Evolutionary conservation across 2,888 invertebrate species (phyloP).

Genomic region (Trichogramma evanescens): DNA sequence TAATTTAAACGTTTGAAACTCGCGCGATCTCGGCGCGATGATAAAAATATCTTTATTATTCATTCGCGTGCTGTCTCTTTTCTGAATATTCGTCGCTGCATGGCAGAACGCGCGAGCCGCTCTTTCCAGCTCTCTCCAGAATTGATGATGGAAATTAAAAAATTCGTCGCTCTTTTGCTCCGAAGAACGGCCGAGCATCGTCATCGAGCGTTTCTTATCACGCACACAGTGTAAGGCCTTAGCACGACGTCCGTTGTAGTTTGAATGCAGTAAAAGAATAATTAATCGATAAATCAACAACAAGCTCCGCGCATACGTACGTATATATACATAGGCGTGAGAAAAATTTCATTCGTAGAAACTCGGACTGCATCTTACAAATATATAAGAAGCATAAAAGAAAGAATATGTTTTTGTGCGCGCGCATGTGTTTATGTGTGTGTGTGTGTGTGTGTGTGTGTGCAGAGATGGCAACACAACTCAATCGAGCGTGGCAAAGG

Average conservation of each 20-base stretch:
- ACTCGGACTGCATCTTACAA: no score
- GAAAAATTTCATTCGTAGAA: background rate
- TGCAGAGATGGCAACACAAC: no score
- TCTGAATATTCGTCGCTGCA: background rate
- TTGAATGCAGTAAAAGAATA: constrained; percentile 8
- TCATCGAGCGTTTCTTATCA: background rate
- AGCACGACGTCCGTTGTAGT: background rate
- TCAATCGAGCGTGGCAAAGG: no score
- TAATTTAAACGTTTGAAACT: constrained; percentile 2
- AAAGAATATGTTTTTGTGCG: no score
- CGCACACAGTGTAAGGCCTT: background rate
- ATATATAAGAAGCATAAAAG: no score
- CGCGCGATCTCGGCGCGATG: constrained; percentile 4
- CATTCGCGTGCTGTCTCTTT: background rate
- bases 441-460: no score
- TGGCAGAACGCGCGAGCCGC: background rate
- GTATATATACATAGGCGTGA: background rate
- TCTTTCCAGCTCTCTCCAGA: background rate
- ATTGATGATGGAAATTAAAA: constrained; percentile 14
- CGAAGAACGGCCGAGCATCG: background rate
- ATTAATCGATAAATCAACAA: constrained; percentile 7
- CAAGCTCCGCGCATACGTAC: background rate
- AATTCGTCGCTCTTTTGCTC: background rate
- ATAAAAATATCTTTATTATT: constrained; percentile 15
- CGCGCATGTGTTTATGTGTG: no score